Percentiles rank a stretch among this genome's conserved stretches.
Conservation (phyloP, 2,888 invertebrate genomes). For the Polyommatus iphigenia region DNA sequence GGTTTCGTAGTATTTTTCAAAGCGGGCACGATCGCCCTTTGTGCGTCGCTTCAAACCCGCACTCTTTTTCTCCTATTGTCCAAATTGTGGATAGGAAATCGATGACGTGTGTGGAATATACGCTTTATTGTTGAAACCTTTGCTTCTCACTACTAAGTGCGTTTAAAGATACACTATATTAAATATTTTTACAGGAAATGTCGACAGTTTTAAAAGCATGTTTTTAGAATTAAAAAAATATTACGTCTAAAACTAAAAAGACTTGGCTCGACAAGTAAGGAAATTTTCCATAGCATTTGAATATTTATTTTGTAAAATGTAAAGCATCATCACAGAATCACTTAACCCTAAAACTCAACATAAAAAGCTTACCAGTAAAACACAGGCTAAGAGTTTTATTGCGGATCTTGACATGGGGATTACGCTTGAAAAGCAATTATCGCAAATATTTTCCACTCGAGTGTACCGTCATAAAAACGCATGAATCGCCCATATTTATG, state of each 20-base stretch:
- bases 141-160: constrained; percentile 30
- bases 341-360: constrained; percentile 1
- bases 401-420: constrained; percentile 21
- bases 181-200: not conserved
- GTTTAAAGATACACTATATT: not conserved
- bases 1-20: constrained; percentile 51
- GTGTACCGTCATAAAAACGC: constrained; percentile 60
- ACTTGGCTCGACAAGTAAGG: no score
- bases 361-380: not conserved
- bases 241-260: not conserved
- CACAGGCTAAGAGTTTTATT: constrained; percentile 22
- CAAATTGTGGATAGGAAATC: constrained; percentile 61
- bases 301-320: not conserved
- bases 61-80: constrained; percentile 60
- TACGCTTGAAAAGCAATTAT: constrained; percentile 27
- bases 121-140: constrained; percentile 38
- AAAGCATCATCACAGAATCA: not conserved
- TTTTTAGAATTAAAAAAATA: not conserved
- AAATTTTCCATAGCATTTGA: no score
- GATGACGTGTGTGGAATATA: constrained; percentile 57
- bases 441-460: constrained; percentile 30
- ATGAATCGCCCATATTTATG: constrained; percentile 70
- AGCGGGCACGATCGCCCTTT: constrained; percentile 53
- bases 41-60: constrained; percentile 51
- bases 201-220: not conserved